Percentiles rank a stretch among this genome's conserved stretches.
These are phyloP conservation scores for Autographa gamma DNA, from an alignment of 2,888 invertebrate species.

Conservation along the genomic window DNA sequence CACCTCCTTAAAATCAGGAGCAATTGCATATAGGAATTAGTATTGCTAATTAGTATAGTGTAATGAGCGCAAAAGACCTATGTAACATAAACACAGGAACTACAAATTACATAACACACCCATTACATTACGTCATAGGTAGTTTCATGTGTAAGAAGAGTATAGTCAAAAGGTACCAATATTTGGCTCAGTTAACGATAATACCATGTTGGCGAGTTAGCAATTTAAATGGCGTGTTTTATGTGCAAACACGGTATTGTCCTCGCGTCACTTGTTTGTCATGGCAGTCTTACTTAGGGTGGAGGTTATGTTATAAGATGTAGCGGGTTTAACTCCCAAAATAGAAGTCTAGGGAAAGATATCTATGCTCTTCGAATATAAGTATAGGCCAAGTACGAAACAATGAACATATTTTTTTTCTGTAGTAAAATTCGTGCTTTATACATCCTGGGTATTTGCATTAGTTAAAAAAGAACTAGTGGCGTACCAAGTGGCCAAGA, in stretches of 20 bases:
- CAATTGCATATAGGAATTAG: too few species aligned
- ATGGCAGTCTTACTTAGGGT: slow-evolving; percentile 52
- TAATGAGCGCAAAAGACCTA: too few species aligned
- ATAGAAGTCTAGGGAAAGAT: too few species aligned
- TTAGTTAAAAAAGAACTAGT: too few species aligned
- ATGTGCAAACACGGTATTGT: slow-evolving; percentile 70
- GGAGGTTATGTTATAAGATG: slow-evolving; percentile 22
- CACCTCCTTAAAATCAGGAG: too few species aligned
- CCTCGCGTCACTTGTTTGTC: slow-evolving; percentile 59
- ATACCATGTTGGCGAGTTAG: slow-evolving; percentile 59
- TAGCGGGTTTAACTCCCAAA: slow-evolving; percentile 2
- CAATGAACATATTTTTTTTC: too few species aligned
- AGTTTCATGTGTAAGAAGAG: not conserved
- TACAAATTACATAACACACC: not conserved
- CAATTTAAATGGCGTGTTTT: slow-evolving; percentile 68
- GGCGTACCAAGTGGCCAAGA: too few species aligned
- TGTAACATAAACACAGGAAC: not conserved
- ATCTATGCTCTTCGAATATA: too few species aligned
- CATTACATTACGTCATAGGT: not conserved
- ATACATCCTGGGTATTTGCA: too few species aligned
- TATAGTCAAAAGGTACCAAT: not conserved
- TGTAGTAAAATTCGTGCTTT: too few species aligned
- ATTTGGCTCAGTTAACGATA: slow-evolving; percentile 7
- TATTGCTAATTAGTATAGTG: too few species aligned
- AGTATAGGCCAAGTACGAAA: too few species aligned